Percentiles rank a stretch among this genome's conserved stretches.
These are phyloP conservation scores for Palythoa caribaeorum DNA, from an alignment of 92 coral and sea anemone genomes.

Conservation along the genomic window DNA sequence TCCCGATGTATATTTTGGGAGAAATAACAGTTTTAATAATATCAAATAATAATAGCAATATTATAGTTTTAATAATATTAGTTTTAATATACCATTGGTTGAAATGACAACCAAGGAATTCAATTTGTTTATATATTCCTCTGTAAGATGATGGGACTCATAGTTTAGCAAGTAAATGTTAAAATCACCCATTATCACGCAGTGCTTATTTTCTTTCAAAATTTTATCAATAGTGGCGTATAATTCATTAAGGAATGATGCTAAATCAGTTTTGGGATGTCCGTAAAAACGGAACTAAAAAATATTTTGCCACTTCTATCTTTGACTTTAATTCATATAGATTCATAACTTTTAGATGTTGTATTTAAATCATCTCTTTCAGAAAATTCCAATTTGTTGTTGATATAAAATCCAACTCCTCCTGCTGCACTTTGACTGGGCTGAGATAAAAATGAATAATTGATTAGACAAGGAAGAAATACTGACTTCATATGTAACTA, in stretches of 20 bases:
- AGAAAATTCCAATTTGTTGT: constrained; percentile 6
- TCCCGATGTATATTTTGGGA: too few relatives aligned
- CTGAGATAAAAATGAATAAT: constrained; percentile 29
- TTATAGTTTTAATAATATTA: too few relatives aligned
- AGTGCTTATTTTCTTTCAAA: constrained; percentile 9
- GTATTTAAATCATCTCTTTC: neutral
- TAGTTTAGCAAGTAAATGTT: constrained; percentile 10
- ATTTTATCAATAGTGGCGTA: constrained; percentile 20
- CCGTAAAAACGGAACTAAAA: neutral
- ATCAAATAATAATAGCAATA: too few relatives aligned
- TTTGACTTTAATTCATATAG: neutral
- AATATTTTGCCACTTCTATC: neutral
- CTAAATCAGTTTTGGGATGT: constrained; percentile 3
- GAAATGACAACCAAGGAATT: constrained; percentile 29
- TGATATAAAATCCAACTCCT: constrained; percentile 39
- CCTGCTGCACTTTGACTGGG: constrained; percentile 25
- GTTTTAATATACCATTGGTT: too few relatives aligned
- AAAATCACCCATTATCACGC: constrained; percentile 26
- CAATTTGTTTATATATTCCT: constrained; percentile 17
- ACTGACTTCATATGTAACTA: too few relatives aligned
- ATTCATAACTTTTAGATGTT: neutral
- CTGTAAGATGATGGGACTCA: constrained; percentile 20
- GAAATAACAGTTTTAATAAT: too few relatives aligned
- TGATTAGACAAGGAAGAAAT: too few relatives aligned
- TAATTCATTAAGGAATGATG: constrained; percentile 7